Evolutionary conservation across 2,888 invertebrate genomes (phyloP), one percentile per base, ranked within the genome.

Genomic region (Drosophila sordidula): DNA sequence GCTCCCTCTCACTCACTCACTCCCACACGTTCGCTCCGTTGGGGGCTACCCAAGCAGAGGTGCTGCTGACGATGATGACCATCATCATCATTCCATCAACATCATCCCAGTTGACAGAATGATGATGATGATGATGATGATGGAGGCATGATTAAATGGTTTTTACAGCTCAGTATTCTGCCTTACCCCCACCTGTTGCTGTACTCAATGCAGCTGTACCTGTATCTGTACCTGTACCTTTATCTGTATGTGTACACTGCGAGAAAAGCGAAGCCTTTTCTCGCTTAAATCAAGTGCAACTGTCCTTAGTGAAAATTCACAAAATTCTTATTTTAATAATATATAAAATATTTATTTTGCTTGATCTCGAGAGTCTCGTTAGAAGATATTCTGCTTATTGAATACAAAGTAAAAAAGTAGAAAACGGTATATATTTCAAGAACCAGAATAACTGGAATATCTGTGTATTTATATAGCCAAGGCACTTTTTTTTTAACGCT

Each of bases 101-200:
- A n/a, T n/a, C n/a, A n/a, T n/a, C n/a, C n/a, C n/a, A n/a, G n/a
- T 14, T 61, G 12, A 52, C 39, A 22, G 12, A 50, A 42, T 38
- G 16, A 42, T 34, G n/a, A 44, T 52, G n/a, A 34, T 26, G 11
- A n/a, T n/a, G n/a, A 16, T 8, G 12, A 32, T 46, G 14, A 42
- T 36, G 29, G 25, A 47, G 47, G 9, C n/a, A 50, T 66, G 18
- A 50, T 56, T 50, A 51, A 46, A 47, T 11, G 4, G n/a, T 47
- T 46, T 44, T 47, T 34, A 34, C 12, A 34, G 12, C 34, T 34
- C 4, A 34, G 12, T 12, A 12, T 12, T 12, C 12, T 34, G 0
- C 11, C 12, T 34, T 18, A 22, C 2, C 22, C 25, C 29, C 26
- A 36, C n/a, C 39, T 34, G 29, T 47, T 26, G 41, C 16, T 4